phyloP scores from a whole-genome alignment of 1,140 invertebrate species.

The Nephotettix cincticeps region DNA sequence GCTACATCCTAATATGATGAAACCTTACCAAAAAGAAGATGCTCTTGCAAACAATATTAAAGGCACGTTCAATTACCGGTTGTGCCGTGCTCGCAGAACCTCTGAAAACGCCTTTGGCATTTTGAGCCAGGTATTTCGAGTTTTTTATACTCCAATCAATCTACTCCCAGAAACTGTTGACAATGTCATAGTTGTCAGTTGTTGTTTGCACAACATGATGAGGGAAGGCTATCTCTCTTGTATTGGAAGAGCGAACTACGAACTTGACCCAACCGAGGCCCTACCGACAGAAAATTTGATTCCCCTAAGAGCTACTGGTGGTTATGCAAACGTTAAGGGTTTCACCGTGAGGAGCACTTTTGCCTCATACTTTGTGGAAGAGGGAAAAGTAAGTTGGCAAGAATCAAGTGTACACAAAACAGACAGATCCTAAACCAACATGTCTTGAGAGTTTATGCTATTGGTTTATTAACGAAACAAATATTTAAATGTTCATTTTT shows the following conservation, averaged over 20 bases:
- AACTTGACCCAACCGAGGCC: background rate
- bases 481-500: too few relatives aligned
- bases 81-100: constrained; percentile 38
- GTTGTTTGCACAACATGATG: constrained; percentile 33
- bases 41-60: constrained; percentile 32
- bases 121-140: constrained; percentile 30
- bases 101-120: constrained; percentile 38
- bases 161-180: constrained; percentile 26
- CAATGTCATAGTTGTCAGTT: constrained; percentile 10
- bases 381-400: constrained; percentile 10
- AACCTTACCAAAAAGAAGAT: constrained; percentile 41
- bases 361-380: background rate
- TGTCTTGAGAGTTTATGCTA: too few relatives aligned
- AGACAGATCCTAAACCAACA: background rate
- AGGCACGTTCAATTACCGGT: constrained; percentile 40
- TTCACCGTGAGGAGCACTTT: background rate
- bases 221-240: constrained; percentile 18
- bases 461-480: too few relatives aligned
- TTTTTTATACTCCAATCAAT: constrained; percentile 31
- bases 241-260: background rate
- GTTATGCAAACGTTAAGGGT: constrained; percentile 22
- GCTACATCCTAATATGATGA: constrained; percentile 41
- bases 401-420: background rate
- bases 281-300: constrained; percentile 27
- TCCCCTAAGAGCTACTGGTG: constrained; percentile 24